These are phyloP conservation scores for Poecilus cupreus DNA, from an alignment of 2,888 invertebrate genomes.

Conservation along the genomic window DNA sequence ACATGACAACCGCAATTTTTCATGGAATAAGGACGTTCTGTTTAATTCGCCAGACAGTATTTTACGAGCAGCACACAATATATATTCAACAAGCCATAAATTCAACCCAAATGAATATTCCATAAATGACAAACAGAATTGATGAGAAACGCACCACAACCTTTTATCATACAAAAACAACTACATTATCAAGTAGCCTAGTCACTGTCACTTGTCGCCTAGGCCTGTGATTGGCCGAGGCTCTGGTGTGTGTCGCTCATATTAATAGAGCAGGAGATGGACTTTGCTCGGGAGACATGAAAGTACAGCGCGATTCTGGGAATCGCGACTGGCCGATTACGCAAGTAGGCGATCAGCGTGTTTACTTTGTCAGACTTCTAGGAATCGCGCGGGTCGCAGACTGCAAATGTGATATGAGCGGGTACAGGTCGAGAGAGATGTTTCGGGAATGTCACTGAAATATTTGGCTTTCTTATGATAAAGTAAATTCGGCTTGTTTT, in stretches of 20 bases:
- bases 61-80: background rate
- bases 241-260: slow-evolving; percentile 46
- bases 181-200: slow-evolving; percentile 19
- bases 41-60: no score
- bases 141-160: background rate
- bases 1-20: no score
- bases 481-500: background rate
- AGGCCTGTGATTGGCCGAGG: slow-evolving; percentile 39
- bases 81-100: background rate
- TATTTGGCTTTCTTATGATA: background rate
- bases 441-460: background rate
- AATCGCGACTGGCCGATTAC: slow-evolving; percentile 36
- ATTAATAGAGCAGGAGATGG: slow-evolving; percentile 34
- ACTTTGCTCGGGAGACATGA: slow-evolving; percentile 42
- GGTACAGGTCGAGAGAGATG: background rate
- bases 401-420: background rate
- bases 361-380: slow-evolving; percentile 41
- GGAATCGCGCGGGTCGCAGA: slow-evolving; percentile 9
- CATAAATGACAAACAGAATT: no score
- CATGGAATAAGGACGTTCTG: no score
- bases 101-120: background rate
- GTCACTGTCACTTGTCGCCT: slow-evolving; percentile 1
- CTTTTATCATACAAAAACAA: background rate
- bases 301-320: slow-evolving; percentile 36
- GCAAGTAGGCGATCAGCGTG: slow-evolving; percentile 4